These are phyloP conservation scores for Euura saliciscinereae DNA, from an alignment of 1,140 invertebrate genomes.

Conservation along the genomic window DNA sequence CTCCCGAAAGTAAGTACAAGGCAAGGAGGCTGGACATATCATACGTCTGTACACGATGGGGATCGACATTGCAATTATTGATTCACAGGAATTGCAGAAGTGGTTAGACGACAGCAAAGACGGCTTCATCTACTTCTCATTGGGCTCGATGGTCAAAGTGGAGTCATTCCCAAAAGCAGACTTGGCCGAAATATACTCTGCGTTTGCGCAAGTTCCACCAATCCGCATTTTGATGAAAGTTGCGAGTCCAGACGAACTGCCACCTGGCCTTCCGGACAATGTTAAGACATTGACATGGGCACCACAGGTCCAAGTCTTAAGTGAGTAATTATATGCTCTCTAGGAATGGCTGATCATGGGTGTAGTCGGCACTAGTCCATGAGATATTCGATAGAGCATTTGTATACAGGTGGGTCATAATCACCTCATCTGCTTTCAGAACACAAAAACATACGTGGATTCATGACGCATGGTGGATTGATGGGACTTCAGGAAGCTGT, in stretches of 20 bases:
- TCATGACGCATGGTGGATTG: slow-evolving; percentile 62
- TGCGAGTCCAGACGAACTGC: slow-evolving; percentile 63
- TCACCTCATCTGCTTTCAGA: slow-evolving; percentile 38
- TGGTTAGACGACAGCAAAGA: slow-evolving; percentile 61
- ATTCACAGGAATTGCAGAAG: slow-evolving; percentile 60
- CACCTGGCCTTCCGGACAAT: slow-evolving; percentile 66
- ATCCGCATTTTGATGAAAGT: slow-evolving; percentile 72
- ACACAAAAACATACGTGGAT: slow-evolving; percentile 53
- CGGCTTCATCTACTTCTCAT: slow-evolving; percentile 64
- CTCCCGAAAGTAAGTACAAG: neutral
- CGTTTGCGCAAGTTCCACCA: slow-evolving; percentile 65
- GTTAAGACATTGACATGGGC: slow-evolving; percentile 71
- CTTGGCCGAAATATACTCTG: slow-evolving; percentile 63
- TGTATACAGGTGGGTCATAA: neutral
- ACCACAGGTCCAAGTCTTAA: slow-evolving; percentile 74
- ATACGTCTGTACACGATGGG: too few species aligned
- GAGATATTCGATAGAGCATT: neutral
- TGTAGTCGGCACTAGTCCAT: neutral
- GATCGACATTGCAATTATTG: neutral
- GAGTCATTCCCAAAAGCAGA: slow-evolving; percentile 60
- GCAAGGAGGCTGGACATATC: too few species aligned
- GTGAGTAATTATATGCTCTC: slow-evolving; percentile 50
- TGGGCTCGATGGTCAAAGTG: slow-evolving; percentile 60
- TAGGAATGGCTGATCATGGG: neutral
- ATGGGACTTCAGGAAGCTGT: slow-evolving; percentile 56